Evolutionary conservation across 2,113 vertebrate species (phyloP).

Genomic region (Hippocampus comes): DNA sequence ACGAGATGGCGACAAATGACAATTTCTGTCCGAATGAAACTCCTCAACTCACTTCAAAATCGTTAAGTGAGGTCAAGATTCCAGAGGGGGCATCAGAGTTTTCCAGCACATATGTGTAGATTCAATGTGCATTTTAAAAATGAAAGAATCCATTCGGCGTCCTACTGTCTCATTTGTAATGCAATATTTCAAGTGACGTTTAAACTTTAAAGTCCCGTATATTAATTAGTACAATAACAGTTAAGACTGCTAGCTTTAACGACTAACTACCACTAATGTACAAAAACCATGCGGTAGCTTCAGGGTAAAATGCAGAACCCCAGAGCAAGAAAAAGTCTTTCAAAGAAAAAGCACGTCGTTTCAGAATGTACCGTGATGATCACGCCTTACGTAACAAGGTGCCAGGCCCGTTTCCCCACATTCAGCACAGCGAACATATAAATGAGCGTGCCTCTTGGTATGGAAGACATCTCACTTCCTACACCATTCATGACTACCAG

Average conservation of each 20-base stretch:
- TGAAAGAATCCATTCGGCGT: not conserved
- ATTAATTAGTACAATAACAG: too few relatives aligned
- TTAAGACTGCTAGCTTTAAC: not conserved
- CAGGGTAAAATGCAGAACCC: too few relatives aligned
- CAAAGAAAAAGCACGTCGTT: not conserved
- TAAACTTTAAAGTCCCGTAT: not conserved
- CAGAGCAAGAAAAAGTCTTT: too few relatives aligned
- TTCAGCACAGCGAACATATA: not conserved
- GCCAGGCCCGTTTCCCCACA: constrained; percentile 15
- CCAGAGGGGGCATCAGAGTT: too few relatives aligned
- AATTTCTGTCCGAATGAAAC: not conserved
- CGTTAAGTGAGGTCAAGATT: too few relatives aligned
- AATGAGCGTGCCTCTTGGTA: not conserved
- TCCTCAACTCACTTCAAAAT: not conserved
- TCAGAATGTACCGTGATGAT: not conserved
- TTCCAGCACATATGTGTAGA: too few relatives aligned
- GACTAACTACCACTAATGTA: not conserved
- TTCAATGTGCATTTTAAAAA: too few relatives aligned
- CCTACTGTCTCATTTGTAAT: too few relatives aligned
- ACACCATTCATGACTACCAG: constrained; percentile 4
- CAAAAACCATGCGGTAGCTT: not conserved
- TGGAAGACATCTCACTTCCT: not conserved
- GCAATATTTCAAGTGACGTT: not conserved
- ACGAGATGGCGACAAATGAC: not conserved
- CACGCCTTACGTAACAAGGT: not conserved